Base-by-base conservation (phyloP, 2,797 vertebrate genomes). In the Pipistrellus kuhlii region DNA sequence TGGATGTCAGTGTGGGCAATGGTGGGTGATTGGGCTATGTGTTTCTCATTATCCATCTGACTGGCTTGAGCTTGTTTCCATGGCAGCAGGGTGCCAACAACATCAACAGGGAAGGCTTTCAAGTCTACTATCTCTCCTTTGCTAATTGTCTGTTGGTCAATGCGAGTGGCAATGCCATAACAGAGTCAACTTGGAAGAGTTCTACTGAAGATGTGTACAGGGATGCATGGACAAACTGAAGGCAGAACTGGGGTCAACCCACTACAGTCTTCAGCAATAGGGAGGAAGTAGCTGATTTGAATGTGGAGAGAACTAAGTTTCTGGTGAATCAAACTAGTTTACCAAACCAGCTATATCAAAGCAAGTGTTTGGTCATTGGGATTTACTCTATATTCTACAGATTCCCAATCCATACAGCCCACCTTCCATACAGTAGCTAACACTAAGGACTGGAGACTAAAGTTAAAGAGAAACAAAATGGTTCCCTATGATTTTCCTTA, bases 271-370 rank as follows among this genome's bases (percentile, higher is more conserved):
- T 59, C n/a, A 90, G 30, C 51, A 57, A 27, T 23, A 8, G 66
- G 6, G 0, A 25, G 27, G 41, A 71, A 76, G 23, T 30, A 87
- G 15, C 2, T 91, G 41, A 38, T 83, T 55, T 76, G 35, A 91
- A 18, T 14, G 15, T 66, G 10, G 82, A 48, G 13, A 66, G 12
- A 94, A 57, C 23, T 53, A 64, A 6, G 1, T 38, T 77, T 84
- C 21, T 53, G 46, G 15, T 21, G 17, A 84, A 4, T 6, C 15
- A 87, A 88, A 46, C 2, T 53, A 71, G n/a, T 59, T 73, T 38
- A 76, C 51, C 25, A 64, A 75, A 12, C 4, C 5, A 32, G 15
- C n/a, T 84, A 76, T 89, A 86, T 95, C 57, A 91, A n/a, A 85
- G 17, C 2, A 51, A 55, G 5, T 25, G 44, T 35, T 57, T 44